Evolutionary conservation across 2,797 vertebrate species (phyloP), one percentile per base, ranked within the genome.

Genomic region (Pseudopleuronectes americanus): DNA sequence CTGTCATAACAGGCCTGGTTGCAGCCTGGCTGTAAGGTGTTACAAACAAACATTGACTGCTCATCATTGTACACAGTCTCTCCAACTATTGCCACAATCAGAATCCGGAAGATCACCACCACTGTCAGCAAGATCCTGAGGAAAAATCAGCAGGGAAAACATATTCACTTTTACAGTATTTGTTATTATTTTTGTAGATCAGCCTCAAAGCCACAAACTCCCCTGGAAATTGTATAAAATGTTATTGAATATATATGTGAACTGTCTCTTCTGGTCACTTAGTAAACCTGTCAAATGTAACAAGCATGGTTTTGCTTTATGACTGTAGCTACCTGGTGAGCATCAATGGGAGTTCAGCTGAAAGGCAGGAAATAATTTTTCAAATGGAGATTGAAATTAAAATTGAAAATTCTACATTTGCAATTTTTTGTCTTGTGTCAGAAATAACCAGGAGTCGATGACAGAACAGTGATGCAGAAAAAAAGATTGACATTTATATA

Each of bases 31-130:
- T 97, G 96, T 77, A 97, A 90, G 19, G 96, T 97, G 92, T 97
- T 97, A 83, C 96, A 97, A 56, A 97, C 95, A 68, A 97, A 97
- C 96, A 97, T 97, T 62, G 96, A 95, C 88, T 97, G 96, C 83
- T 97, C 96, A 64, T 97, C 96, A 62, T 97, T 96, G 86, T 97
- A 97, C 84, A 97, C 96, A 12, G 96, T 97, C 93, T 97, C 96
- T 75, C 96, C 96, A 22, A 97, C 96, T 53, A 97, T 97, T 45
- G 96, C 96, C 89, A 97, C 96, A n/a, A 97, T 96, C 80, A 97
- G 94, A 76, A 97, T 97, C 89, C 96, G 93, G 94, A 97, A 97
- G 93, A 97, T 97, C 93, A 97, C 96, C 92, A 97, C 96, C 91
- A 97, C 96, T 13, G 96, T 97, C 91, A 97, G 92, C 90, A 97